Evolutionary conservation across 1,140 invertebrate species (phyloP).

Genomic region (Drosophila orosa): DNA sequence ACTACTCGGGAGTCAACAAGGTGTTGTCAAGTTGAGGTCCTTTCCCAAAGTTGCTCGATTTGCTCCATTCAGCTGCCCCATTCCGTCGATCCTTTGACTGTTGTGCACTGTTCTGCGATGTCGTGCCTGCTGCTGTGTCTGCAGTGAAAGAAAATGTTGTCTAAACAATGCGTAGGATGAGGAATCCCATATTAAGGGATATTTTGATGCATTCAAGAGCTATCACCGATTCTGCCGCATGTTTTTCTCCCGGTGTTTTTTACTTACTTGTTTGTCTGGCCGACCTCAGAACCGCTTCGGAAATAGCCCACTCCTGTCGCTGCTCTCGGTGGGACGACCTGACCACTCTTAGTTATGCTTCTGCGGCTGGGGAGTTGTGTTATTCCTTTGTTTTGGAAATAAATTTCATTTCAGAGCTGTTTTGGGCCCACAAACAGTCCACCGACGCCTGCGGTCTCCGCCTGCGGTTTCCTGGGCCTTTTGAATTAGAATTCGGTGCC

Average conservation of each 20-base stretch:
- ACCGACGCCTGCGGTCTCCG: conserved; percentile 10
- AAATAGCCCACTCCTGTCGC: conserved; percentile 28
- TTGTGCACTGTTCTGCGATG: conserved; percentile 54
- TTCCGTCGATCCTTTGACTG: conserved; percentile 29
- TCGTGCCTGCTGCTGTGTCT: conserved; percentile 39
- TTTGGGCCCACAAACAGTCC: conserved; percentile 44
- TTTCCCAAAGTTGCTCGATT: conserved; percentile 51
- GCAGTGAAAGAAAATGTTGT: conserved; percentile 2
- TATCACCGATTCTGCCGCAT: not conserved
- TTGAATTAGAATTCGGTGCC: conserved; percentile 29
- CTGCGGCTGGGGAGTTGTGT: conserved; percentile 43
- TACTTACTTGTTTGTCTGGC: conserved; percentile 25
- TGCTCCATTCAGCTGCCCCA: conserved; percentile 8
- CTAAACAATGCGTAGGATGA: not conserved
- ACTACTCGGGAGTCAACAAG: conserved; percentile 71
- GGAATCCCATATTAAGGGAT: no score
- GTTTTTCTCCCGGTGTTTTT: conserved; percentile 3
- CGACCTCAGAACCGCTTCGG: conserved; percentile 43
- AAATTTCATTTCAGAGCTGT: conserved; percentile 62
- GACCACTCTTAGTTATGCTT: conserved; percentile 31
- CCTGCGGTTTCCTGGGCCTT: conserved; percentile 12
- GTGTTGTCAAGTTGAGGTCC: conserved; percentile 63
- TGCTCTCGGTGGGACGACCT: not conserved
- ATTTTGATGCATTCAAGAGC: not conserved
- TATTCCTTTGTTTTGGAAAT: conserved; percentile 57